Evolutionary conservation across 2,888 invertebrate species (phyloP).

Genomic region (Trichogramma evanescens): DNA sequence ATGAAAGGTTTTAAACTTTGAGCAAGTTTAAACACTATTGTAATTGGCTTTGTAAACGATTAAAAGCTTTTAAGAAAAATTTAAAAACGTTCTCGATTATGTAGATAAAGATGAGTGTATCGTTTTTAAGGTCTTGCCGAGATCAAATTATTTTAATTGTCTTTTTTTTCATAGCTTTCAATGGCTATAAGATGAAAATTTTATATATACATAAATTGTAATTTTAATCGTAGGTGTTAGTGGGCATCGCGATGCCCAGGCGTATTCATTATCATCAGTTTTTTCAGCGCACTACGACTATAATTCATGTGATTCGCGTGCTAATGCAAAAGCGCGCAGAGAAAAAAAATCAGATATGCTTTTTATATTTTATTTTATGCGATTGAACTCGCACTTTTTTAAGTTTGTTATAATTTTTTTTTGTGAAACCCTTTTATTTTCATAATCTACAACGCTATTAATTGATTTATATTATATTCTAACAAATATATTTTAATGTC

Average conservation of each 20-base stretch:
- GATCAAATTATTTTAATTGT: conserved; percentile 3
- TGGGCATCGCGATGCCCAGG: too few relatives aligned
- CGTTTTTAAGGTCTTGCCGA: conserved; percentile 5
- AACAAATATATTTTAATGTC: conserved; percentile 15
- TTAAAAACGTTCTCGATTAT: too few relatives aligned
- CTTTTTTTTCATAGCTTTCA: neutral
- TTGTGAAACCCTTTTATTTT: conserved; percentile 9
- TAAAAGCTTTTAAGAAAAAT: too few relatives aligned
- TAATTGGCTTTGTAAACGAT: too few relatives aligned
- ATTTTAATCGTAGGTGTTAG: too few relatives aligned
- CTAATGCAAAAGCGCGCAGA: neutral
- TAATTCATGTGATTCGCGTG: conserved; percentile 4
- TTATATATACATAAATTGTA: conserved; percentile 1
- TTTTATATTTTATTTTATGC: neutral
- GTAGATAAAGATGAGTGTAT: too few relatives aligned
- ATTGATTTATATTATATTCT: conserved; percentile 15
- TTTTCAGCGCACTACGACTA: neutral
- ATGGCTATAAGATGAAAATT: neutral
- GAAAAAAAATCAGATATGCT: conserved; percentile 6
- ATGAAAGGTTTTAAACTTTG: too few relatives aligned
- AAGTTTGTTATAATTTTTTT: conserved; percentile 12
- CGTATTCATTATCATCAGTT: neutral
- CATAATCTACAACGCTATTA: conserved; percentile 15
- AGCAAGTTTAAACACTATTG: too few relatives aligned
- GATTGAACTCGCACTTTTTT: conserved; percentile 11